Base-by-base conservation (phyloP, 2,797 vertebrate genomes). In the Adelosebastes latens region DNA sequence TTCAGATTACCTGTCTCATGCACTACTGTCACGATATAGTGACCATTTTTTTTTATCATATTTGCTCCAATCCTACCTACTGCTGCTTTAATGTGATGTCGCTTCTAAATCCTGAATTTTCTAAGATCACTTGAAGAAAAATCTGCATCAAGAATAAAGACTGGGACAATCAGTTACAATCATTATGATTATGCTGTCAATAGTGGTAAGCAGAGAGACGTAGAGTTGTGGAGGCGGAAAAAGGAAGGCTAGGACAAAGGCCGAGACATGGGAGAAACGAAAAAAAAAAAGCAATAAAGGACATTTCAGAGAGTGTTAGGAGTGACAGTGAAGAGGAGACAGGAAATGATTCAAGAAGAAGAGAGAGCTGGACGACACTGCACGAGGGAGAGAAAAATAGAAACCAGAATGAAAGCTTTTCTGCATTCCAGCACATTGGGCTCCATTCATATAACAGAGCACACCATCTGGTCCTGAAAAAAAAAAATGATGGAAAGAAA, bases 401-500 rank as follows among this genome's bases (percentile, higher is more conserved):
- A 84, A 80, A 78, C 5, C 49, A 73, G 60, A 84, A 76, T 68
- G 29, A 82, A 79, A 76, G 71, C 52, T 56, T 75, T 62, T 39
- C 36, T 60, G 32, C 52, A 34, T 63, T n/a, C 53, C 22, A 76
- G 68, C 29, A 62, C 34, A 36, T 65, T 73, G 70, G 36, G 80
- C 42, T 69, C 27, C 82, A 64, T 85, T 85, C 69, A 77, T 72
- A 60, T 71, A 55, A 85, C 39, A 4, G 56, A 81, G 24, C 24
- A 63, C 64, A 13, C 82, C 86, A 87, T 87, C 84, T 88, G 82
- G 39, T 72, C 72, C 3, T 16, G 63, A 29, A 39, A 11, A 65
- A 42, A 46, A 14, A 42, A 59, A 55, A 14, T 12, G 7, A 9
- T 8, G 16, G 13, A 29, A 36, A 9, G 5, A 25, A 36, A 60